These are phyloP conservation scores for Drosophila fungiperda DNA, from an alignment of 2,888 invertebrate genomes.

Conservation along the genomic window DNA sequence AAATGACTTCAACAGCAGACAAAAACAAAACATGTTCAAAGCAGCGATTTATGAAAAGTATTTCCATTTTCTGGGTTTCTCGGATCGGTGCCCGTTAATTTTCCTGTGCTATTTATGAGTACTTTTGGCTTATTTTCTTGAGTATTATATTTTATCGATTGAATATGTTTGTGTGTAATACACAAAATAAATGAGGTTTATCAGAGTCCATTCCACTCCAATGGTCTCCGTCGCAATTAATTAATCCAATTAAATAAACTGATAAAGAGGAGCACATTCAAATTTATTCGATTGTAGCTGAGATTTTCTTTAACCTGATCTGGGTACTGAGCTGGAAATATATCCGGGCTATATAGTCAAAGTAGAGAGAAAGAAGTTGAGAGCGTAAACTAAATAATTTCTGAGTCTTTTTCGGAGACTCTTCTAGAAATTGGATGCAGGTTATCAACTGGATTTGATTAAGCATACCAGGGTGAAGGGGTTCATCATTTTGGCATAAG, in stretches of 20 bases:
- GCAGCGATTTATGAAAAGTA: conserved; percentile 54
- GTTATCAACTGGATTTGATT: background rate
- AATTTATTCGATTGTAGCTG: background rate
- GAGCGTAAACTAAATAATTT: background rate
- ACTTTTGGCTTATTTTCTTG: background rate
- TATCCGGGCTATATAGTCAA: background rate
- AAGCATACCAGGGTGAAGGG: background rate
- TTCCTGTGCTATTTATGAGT: background rate
- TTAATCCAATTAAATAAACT: background rate
- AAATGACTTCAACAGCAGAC: conserved; percentile 32
- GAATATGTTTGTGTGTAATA: background rate
- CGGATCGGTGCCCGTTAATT: background rate
- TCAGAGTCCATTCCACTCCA: background rate
- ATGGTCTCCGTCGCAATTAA: background rate
- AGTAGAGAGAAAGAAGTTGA: background rate
- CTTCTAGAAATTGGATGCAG: background rate
- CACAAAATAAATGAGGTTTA: background rate
- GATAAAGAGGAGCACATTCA: background rate
- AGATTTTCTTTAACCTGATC: background rate
- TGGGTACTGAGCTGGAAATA: background rate
- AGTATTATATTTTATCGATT: background rate
- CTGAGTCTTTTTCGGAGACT: background rate
- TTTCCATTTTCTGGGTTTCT: background rate
- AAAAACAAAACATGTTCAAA: conserved; percentile 40
- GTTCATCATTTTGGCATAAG: background rate